Evolutionary conservation across 2,888 invertebrate species (phyloP), one percentile per base, ranked within the genome.

Genomic region (Heteromyza rotundicornis): DNA sequence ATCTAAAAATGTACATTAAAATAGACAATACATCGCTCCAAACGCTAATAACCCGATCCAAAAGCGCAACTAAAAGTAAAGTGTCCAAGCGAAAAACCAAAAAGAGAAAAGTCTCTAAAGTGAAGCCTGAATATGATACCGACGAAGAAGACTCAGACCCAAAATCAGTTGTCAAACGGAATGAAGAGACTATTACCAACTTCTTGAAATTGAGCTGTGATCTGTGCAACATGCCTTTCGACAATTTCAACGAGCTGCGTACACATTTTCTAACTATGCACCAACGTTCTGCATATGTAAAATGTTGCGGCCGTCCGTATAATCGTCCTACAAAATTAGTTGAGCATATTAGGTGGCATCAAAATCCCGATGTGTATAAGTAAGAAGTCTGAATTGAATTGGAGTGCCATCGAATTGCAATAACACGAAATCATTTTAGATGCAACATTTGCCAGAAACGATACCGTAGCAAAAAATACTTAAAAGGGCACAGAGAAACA

Each of bases 141-240:
- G n/a, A n/a, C n/a, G n/a, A n/a, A n/a, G n/a, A n/a, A n/a, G n/a
- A n/a, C n/a, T n/a, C n/a, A n/a, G n/a, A n/a, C n/a, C 10, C 27
- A 27, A 27, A 27, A 27, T 5, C 10, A 10, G 5, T 7, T 7
- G 10, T 7, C 27, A 27, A 7, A 5, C 10, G 10, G 7, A 7
- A 27, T 10, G 10, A 7, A 5, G 10, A 27, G 10, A 74, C 77
- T 40, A 75, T 75, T 2, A 65, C 73, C n/a, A 75, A 74, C 54
- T 77, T 76, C 2, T 10, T 10, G 27, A 68, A 72, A 52, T 54
- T 74, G 3, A 73, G 69, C 16, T 74, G 73, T 17, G 70, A 75
- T 50, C 59, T 74, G 2, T 74, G 73, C 57, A 63, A 70, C 0
- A 60, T 60, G 1, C 75, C 77, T 0, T 24, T 74, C 19, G 54